These are phyloP conservation scores for Drosophila kikkawai DNA, from an alignment of 1,140 invertebrate species.

Conservation along the genomic window DNA sequence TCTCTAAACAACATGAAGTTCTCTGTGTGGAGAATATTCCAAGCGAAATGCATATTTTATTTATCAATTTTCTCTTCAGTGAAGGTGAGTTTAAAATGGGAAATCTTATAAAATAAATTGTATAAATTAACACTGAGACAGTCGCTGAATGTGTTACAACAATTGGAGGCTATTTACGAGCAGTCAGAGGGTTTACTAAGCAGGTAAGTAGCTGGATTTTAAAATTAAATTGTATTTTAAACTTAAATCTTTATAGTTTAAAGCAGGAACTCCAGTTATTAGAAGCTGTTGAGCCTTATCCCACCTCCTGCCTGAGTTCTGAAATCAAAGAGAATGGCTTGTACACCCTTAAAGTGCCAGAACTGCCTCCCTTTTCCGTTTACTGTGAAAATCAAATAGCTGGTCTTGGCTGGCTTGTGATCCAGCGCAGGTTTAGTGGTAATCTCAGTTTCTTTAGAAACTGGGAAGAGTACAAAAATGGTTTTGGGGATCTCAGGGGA, in stretches of 20 bases:
- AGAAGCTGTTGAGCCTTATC: not conserved
- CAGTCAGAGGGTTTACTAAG: conserved; percentile 25
- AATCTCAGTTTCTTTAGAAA: conserved; percentile 87
- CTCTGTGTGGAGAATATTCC: not conserved
- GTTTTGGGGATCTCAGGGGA: conserved; percentile 87
- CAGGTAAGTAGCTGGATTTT: conserved; percentile 9
- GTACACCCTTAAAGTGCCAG: conserved; percentile 40
- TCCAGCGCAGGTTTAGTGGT: conserved; percentile 88
- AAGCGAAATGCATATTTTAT: not conserved
- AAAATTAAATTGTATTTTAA: too few relatives aligned
- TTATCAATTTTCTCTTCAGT: not conserved
- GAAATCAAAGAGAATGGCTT: conserved; percentile 19
- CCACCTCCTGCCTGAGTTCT: conserved; percentile 46
- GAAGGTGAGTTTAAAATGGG: conserved; percentile 11
- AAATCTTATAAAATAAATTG: conserved; percentile 1
- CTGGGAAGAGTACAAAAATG: conserved; percentile 88
- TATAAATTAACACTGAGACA: conserved; percentile 8
- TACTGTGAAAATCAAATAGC: conserved; percentile 54
- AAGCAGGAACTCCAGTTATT: conserved; percentile 8
- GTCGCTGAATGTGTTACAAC: conserved; percentile 19
- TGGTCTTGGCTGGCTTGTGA: conserved; percentile 87
- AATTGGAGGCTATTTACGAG: conserved; percentile 25
- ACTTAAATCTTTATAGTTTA: not conserved
- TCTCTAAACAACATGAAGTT: conserved; percentile 24
- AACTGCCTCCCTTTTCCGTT: conserved; percentile 44